phyloP scores from a whole-genome alignment of 2,888 invertebrate genomes.

The Hylaea fasciaria region DNA sequence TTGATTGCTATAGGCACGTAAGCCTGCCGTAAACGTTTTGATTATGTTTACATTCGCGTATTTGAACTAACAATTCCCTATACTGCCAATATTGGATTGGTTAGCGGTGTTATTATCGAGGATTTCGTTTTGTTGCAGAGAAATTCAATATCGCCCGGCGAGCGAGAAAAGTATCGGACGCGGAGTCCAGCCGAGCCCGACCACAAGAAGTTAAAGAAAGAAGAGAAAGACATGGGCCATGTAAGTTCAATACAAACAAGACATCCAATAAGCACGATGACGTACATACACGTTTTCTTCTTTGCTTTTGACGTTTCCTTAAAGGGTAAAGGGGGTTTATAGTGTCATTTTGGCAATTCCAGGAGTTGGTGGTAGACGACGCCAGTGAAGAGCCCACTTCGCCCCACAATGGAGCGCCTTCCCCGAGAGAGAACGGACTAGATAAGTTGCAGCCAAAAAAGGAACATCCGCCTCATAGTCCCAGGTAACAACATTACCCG shows the following conservation, averaged over 20 bases:
- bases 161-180: slow-evolving; percentile 92
- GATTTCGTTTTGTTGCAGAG: slow-evolving; percentile 84
- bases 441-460: slow-evolving; percentile 92
- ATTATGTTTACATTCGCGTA: slow-evolving; percentile 79
- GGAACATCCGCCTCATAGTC: slow-evolving; percentile 90
- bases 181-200: slow-evolving; percentile 90
- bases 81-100: slow-evolving; percentile 54
- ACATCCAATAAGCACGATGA: not conserved
- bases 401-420: slow-evolving; percentile 94
- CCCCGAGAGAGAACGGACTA: slow-evolving; percentile 94
- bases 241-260: slow-evolving; percentile 79
- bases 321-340: not conserved
- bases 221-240: slow-evolving; percentile 93
- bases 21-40: slow-evolving; percentile 79
- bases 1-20: slow-evolving; percentile 80
- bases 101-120: slow-evolving; percentile 47
- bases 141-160: slow-evolving; percentile 94
- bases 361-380: slow-evolving; percentile 97
- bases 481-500: slow-evolving; percentile 62
- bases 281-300: too few relatives aligned
- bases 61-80: slow-evolving; percentile 67
- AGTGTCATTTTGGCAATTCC: slow-evolving; percentile 67
- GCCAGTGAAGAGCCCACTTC: slow-evolving; percentile 96
- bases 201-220: slow-evolving; percentile 91
- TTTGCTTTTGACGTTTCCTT: not conserved